Evolutionary conservation across 2,113 vertebrate species (phyloP).

Genomic region (Crotophaga sulcirostris): DNA sequence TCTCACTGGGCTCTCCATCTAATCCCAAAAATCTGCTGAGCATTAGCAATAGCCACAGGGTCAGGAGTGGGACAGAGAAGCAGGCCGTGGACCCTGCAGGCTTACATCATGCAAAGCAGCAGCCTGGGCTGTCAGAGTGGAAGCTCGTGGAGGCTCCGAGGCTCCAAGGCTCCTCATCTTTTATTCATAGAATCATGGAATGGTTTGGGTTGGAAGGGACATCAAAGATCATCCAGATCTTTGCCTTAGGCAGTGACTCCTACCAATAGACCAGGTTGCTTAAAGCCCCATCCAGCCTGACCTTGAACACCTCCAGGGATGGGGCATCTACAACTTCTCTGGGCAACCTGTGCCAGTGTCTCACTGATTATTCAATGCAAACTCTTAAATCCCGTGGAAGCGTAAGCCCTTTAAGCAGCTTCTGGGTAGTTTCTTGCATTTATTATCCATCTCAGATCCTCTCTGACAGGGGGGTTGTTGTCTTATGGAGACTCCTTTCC

Average conservation of each 20-base stretch:
- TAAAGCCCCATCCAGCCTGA: no score
- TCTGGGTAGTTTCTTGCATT: not conserved
- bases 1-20: accelerated
- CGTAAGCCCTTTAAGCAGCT: not conserved
- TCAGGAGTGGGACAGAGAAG: not conserved
- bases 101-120: accelerated
- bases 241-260: no score
- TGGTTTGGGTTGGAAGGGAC: no score
- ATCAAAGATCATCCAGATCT: no score
- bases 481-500: not conserved
- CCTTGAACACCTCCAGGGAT: no score
- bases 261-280: no score
- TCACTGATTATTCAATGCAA: not conserved
- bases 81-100: not conserved
- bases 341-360: no score
- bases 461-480: not conserved
- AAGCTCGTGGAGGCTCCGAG: no score
- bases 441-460: not conserved
- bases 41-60: not conserved
- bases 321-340: no score
- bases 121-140: not conserved
- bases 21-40: not conserved
- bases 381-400: not conserved
- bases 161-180: accelerated
- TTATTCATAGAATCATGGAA: not conserved